Conservation (phyloP, 1,140 invertebrate genomes). For the Thalassaphorura encarpata region DNA sequence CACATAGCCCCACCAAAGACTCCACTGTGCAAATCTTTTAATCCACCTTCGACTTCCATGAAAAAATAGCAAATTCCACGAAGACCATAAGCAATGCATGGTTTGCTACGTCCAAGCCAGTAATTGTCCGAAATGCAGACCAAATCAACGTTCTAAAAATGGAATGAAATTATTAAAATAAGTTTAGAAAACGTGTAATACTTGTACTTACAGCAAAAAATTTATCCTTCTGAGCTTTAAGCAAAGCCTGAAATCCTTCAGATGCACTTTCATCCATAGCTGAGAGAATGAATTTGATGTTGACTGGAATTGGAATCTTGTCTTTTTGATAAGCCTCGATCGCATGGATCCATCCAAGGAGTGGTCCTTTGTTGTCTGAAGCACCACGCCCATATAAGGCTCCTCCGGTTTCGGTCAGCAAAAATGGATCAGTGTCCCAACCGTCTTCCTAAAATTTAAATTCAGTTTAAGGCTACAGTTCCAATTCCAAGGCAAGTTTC, state of each 20-base stretch:
- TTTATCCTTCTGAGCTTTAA: slow-evolving; percentile 58
- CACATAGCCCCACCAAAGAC: slow-evolving; percentile 82
- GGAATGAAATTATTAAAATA: not conserved
- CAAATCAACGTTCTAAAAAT: slow-evolving; percentile 62
- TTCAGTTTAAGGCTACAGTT: not conserved
- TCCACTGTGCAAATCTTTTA: slow-evolving; percentile 91
- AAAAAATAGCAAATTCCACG: slow-evolving; percentile 88
- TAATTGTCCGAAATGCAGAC: slow-evolving; percentile 99
- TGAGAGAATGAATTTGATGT: slow-evolving; percentile 94
- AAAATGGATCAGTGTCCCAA: slow-evolving; percentile 84
- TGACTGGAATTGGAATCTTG: slow-evolving; percentile 66
- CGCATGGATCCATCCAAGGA: slow-evolving; percentile 87
- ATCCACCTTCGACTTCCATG: slow-evolving; percentile 76
- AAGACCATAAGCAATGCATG: slow-evolving; percentile 93
- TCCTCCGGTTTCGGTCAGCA: slow-evolving; percentile 72
- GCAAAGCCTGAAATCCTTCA: slow-evolving; percentile 81
- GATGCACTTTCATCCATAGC: slow-evolving; percentile 98
- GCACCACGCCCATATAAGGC: slow-evolving; percentile 88
- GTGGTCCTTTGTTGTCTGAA: slow-evolving; percentile 74
- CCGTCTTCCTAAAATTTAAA: slow-evolving; percentile 17
- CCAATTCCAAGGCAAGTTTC: no score
- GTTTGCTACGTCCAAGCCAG: slow-evolving; percentile 92
- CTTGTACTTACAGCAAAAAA: slow-evolving; percentile 55
- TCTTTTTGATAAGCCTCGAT: slow-evolving; percentile 75
- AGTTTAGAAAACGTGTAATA: not conserved